Evolutionary conservation across 2,888 invertebrate species (phyloP), one percentile per base, ranked within the genome.

Genomic region (Zygogramma bicolorata): DNA sequence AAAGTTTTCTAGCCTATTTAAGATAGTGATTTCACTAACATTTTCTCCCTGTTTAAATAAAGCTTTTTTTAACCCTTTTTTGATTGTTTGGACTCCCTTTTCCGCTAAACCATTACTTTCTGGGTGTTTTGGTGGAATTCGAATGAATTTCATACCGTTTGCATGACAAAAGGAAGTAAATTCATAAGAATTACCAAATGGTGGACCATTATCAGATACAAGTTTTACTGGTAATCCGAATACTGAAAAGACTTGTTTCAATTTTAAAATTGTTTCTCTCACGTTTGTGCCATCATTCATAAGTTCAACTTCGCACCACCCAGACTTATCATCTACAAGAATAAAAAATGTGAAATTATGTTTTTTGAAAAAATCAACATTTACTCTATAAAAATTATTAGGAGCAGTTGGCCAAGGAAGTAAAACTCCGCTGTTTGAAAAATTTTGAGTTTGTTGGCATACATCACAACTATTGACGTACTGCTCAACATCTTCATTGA

Each of bases 21-120:
- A 25, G 57, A 57, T 57, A 57, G 25, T 57, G 57, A 25, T 25
- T 57, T 57, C 57, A 25, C 57, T 57, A 25, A 57, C 27, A 57
- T 57, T 20, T 22, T 57, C 25, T 57, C 10, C 57, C 57, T 57
- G 22, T 57, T 57, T 57, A 34, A 34, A 34, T 34, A 34, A 34
- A 34, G 34, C 13, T 34, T 34, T 13, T 13, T 34, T 34, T 34
- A 34, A 34, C 13, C 34, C 8, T 34, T 34, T 34, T 34, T 34
- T 34, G 34, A 34, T 34, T 34, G 34, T 34, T 13, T 34, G 34
- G 13, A 34, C 34, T 34, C 34, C 34, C 13, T 34, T 34, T 34
- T 34, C 34, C 3, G 34, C 34, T 13, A 34, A 34, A 13, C 13
- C 34, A 34, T 34, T 34, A 13, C 34, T 34, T 34, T 34, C 34